Evolutionary conservation across 2,113 vertebrate species (phyloP).

Genomic region (Bos javanicus): DNA sequence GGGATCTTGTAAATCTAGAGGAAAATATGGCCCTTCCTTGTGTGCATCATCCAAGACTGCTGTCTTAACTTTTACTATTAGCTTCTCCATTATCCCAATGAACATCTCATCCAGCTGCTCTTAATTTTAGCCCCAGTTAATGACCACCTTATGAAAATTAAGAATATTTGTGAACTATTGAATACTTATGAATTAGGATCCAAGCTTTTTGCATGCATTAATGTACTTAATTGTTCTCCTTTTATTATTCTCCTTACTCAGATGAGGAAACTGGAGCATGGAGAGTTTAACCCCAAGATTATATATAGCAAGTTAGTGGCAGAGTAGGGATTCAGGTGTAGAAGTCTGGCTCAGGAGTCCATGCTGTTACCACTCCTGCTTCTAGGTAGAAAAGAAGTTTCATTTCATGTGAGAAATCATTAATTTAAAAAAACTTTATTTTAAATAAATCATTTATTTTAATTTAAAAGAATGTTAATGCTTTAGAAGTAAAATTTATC

Average conservation of each 20-base stretch:
- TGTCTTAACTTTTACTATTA: background rate
- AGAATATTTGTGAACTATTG: background rate
- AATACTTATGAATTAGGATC: background rate
- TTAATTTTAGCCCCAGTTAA: constrained; percentile 18
- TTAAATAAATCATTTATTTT: background rate
- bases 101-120: background rate
- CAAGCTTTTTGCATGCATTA: background rate
- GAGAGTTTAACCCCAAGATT: background rate
- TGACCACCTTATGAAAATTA: background rate
- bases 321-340: background rate
- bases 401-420: background rate
- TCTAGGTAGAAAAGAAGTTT: background rate
- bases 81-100: background rate
- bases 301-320: background rate
- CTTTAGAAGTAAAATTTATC: constrained; percentile 2
- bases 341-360: background rate
- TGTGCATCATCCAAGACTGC: background rate
- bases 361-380: background rate
- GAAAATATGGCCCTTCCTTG: background rate
- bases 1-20: background rate
- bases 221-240: background rate
- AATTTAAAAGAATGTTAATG: background rate
- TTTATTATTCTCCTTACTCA: background rate
- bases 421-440: background rate
- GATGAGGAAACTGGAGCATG: background rate